phyloP scores from a whole-genome alignment of 2,888 invertebrate genomes.

The Plebejus melissa region DNA sequence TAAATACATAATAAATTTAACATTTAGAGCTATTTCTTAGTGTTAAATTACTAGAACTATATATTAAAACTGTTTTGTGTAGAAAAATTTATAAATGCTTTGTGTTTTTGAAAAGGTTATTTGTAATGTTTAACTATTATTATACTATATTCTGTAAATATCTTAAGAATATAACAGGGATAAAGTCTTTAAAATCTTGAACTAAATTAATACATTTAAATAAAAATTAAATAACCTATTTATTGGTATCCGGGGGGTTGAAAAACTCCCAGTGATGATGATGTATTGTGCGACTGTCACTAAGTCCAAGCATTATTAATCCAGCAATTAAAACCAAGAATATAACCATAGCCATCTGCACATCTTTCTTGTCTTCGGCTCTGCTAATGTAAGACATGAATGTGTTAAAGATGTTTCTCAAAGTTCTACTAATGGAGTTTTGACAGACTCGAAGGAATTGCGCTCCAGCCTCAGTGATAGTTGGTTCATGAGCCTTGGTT shows the following conservation, averaged over 20 bases:
- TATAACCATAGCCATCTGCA: conserved; percentile 87
- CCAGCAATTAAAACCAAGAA: conserved; percentile 88
- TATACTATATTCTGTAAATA: neutral
- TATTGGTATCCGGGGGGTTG: conserved; percentile 85
- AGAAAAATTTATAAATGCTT: conserved; percentile 17
- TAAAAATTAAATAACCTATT: conserved; percentile 33
- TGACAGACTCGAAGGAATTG: conserved; percentile 86
- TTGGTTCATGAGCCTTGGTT: conserved; percentile 78
- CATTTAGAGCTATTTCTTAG: neutral
- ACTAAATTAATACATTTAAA: neutral
- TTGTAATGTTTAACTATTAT: neutral
- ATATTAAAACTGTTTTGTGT: neutral
- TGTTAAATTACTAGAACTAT: neutral
- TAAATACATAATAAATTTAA: neutral
- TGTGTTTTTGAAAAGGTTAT: conserved; percentile 20
- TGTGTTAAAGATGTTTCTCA: conserved; percentile 84
- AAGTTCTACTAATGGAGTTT: conserved; percentile 80
- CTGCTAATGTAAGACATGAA: conserved; percentile 81
- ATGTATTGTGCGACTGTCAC: conserved; percentile 85
- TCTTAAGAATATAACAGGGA: conserved; percentile 17
- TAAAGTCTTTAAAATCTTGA: conserved; percentile 19
- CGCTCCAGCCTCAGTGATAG: conserved; percentile 83
- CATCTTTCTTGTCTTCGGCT: conserved; percentile 84
- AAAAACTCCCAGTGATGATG: conserved; percentile 94
- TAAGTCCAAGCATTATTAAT: conserved; percentile 86